phyloP scores from a whole-genome alignment of 2,113 vertebrate genomes.

The Heloderma charlesbogerti region DNA sequence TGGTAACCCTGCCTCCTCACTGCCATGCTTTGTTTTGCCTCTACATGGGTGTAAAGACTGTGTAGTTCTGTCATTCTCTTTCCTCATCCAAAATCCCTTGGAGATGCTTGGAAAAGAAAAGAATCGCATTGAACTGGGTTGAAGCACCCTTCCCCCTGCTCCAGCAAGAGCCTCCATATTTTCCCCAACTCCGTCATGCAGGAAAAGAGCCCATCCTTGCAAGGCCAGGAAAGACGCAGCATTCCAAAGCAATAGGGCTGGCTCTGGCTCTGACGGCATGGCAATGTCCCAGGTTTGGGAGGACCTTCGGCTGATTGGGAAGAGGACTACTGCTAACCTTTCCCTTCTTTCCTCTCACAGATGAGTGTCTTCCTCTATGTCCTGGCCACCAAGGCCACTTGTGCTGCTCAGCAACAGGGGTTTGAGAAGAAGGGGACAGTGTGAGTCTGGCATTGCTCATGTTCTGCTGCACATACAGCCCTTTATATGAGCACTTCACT shows the following conservation, averaged over 20 bases:
- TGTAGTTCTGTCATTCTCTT: not conserved
- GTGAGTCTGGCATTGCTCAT: slow-evolving; percentile 80
- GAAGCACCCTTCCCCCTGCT: not conserved
- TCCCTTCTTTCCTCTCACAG: slow-evolving; percentile 66
- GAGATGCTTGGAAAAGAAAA: not conserved
- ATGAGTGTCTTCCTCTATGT: slow-evolving; percentile 90
- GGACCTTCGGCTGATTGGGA: too few relatives aligned
- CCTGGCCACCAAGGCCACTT: slow-evolving; percentile 86
- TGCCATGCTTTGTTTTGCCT: not conserved
- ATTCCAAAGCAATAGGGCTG: not conserved
- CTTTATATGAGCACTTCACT: not conserved
- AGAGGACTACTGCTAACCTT: not conserved
- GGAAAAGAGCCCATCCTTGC: not conserved
- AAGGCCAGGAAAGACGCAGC: not conserved
- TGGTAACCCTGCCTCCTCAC: not conserved
- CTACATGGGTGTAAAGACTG: not conserved
- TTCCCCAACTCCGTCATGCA: not conserved
- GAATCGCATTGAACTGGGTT: not conserved
- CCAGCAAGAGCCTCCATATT: not conserved
- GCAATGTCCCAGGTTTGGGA: not conserved
- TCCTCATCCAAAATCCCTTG: not conserved
- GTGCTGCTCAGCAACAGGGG: slow-evolving; percentile 79
- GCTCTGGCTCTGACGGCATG: not conserved
- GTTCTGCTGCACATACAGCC: not conserved
- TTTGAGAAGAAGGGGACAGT: slow-evolving; percentile 89